These are phyloP conservation scores for Stomorhina lunata DNA, from an alignment of 2,888 invertebrate genomes.

Conservation along the genomic window DNA sequence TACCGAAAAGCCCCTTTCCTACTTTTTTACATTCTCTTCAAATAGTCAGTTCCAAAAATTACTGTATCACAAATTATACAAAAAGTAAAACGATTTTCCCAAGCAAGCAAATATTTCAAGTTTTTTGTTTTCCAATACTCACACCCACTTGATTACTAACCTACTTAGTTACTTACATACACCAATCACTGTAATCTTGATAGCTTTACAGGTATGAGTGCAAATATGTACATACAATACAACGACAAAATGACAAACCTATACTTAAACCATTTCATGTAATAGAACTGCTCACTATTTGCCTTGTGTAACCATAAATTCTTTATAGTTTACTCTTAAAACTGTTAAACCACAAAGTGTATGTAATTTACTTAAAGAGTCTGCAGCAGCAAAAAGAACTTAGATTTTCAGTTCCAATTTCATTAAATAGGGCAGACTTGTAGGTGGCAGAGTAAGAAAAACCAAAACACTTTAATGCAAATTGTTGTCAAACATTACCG, in stretches of 20 bases:
- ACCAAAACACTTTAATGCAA: conserved; percentile 51
- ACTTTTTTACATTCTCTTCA: no score
- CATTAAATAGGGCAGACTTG: background rate
- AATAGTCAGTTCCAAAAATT: no score
- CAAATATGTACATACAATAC: no score
- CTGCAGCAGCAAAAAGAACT: background rate
- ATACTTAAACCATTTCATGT: background rate
- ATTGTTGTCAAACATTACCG: conserved; percentile 55
- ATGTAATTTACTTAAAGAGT: conserved; percentile 36
- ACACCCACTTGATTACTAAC: no score
- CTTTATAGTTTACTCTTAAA: conserved; percentile 26
- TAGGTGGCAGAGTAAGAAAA: conserved; percentile 1
- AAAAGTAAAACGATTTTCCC: no score
- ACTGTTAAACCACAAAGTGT: conserved; percentile 35
- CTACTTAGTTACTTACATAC: no score
- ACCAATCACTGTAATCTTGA: background rate
- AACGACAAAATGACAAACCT: background rate
- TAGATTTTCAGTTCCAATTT: background rate
- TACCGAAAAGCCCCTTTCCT: no score
- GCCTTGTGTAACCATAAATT: conserved; percentile 12
- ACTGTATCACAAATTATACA: no score
- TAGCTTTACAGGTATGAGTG: background rate
- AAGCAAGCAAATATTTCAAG: no score
- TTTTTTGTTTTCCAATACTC: no score
- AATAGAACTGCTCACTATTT: background rate